Percentiles rank a stretch among this genome's conserved stretches.
Evolutionary conservation across 1,140 invertebrate species (phyloP).

Genomic region (Bombus confusus): DNA sequence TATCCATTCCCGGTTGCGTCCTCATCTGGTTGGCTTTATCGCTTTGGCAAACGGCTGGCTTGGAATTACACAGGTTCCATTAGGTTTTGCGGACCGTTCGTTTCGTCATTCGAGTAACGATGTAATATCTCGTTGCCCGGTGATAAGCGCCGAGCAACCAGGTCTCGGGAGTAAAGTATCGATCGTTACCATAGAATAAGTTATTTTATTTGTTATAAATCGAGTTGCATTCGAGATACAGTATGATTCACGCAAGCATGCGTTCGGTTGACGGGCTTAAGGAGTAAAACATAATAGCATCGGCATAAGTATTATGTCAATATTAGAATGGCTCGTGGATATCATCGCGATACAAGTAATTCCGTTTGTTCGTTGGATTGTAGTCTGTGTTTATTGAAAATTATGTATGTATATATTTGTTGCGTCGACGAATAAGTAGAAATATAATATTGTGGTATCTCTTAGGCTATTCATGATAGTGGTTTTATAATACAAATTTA

Average conservation of each 20-base stretch:
- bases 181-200: constrained; percentile 13
- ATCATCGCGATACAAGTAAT: not conserved
- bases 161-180: not conserved
- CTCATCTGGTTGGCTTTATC: constrained; percentile 50
- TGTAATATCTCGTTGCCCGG: constrained; percentile 16
- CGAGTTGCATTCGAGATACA: not conserved
- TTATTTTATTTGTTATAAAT: constrained; percentile 14
- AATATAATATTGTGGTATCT: not conserved
- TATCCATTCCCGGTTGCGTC: constrained; percentile 57
- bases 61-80: constrained; percentile 46
- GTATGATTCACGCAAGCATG: not conserved
- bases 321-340: not conserved
- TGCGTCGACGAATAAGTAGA: not conserved
- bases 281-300: constrained; percentile 1
- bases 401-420: not conserved
- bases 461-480: not conserved
- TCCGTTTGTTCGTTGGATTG: not conserved
- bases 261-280: not conserved
- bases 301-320: not conserved
- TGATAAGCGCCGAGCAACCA: constrained; percentile 20
- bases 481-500: no score
- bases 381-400: not conserved
- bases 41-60: constrained; percentile 29
- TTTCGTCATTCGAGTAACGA: constrained; percentile 29
- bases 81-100: constrained; percentile 7